These are phyloP conservation scores for Naja naja DNA, from an alignment of 2,113 vertebrate genomes.

Conservation along the genomic window DNA sequence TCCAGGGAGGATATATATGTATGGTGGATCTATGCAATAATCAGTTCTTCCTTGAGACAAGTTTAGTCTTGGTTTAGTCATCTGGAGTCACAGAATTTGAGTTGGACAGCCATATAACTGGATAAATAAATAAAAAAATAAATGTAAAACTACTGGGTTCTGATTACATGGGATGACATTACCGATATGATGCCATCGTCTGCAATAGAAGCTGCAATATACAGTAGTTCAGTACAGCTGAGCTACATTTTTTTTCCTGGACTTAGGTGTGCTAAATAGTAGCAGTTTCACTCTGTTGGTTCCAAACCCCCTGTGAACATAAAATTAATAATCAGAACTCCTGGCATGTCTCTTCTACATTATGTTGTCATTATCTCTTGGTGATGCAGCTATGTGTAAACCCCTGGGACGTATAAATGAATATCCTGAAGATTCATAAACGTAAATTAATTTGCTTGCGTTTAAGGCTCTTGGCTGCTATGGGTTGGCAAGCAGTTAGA, in stretches of 20 bases:
- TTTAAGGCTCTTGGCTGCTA: accelerated
- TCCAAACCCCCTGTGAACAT: neutral
- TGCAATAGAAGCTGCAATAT: neutral
- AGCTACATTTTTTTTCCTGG: neutral
- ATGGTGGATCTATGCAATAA: neutral
- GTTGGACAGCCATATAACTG: neutral
- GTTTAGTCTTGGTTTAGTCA: neutral
- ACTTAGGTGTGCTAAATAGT: neutral
- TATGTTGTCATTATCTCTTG: neutral
- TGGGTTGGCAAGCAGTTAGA: neutral
- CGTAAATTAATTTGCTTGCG: neutral
- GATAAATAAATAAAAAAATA: neutral
- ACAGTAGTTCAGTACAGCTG: neutral
- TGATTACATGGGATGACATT: neutral
- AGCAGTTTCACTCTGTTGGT: neutral
- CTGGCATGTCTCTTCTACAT: neutral
- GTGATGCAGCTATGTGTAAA: neutral
- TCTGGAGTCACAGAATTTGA: neutral
- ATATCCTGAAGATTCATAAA: accelerated
- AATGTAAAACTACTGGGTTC: neutral
- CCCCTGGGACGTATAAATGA: neutral
- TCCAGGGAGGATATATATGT: neutral
- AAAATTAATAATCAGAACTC: neutral
- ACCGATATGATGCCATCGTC: neutral
- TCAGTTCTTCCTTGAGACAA: neutral